A percentile compares a stretch with the other conserved stretches of the same genome.
Conservation (phyloP, 2,797 vertebrate species). For the Poliocrania exsul region DNA sequence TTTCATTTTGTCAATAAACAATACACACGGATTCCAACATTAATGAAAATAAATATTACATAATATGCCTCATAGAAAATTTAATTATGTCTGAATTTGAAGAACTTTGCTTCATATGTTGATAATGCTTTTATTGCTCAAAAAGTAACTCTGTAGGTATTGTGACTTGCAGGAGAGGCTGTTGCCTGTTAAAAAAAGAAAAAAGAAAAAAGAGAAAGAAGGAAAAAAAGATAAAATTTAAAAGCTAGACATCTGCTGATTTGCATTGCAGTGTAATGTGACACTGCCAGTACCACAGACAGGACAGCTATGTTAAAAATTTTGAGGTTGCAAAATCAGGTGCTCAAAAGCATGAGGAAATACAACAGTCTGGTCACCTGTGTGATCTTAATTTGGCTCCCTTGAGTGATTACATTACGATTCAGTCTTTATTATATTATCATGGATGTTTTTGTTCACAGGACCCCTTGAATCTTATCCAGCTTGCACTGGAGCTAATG, state of each 20-base stretch:
- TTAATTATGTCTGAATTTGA: constrained; percentile 41
- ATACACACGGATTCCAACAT: constrained; percentile 52
- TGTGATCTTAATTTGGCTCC: background rate
- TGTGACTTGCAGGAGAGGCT: background rate
- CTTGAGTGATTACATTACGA: background rate
- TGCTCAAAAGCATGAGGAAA: background rate
- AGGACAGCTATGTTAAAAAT: constrained; percentile 10
- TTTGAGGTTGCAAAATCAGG: constrained; percentile 1
- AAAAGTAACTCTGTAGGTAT: background rate
- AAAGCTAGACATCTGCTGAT: constrained; percentile 32
- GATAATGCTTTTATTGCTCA: constrained; percentile 24
- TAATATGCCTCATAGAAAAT: constrained; percentile 27
- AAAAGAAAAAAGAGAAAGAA: background rate
- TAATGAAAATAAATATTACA: constrained; percentile 62
- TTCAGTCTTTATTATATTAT: constrained; percentile 9
- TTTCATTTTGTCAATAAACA: constrained; percentile 75
- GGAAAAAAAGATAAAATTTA: background rate
- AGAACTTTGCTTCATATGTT: constrained; percentile 15
- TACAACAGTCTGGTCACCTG: background rate
- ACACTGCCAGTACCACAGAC: background rate
- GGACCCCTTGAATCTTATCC: constrained; percentile 35
- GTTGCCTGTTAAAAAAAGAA: background rate
- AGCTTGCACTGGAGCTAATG: constrained; percentile 2
- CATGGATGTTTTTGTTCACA: constrained; percentile 16
- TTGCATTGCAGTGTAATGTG: background rate